Evolutionary conservation across 2,113 vertebrate species (phyloP), one percentile per base, ranked within the genome.

Genomic region (Haliaeetus leucogaster): DNA sequence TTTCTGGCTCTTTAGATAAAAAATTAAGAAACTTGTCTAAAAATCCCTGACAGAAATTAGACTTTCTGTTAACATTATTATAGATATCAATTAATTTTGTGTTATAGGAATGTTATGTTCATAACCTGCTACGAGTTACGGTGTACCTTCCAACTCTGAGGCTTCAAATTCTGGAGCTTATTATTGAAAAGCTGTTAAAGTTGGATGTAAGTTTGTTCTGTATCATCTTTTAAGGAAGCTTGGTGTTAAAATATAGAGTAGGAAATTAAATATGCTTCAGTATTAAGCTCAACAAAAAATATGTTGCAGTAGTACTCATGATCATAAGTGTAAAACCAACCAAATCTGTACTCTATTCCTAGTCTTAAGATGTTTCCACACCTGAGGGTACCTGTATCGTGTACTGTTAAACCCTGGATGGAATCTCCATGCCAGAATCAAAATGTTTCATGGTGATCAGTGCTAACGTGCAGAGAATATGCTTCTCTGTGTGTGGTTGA

Each of bases 101-200:
- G 34, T 97, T 96, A 18, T 73, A 99, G 99, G 99, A 99, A 94
- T 99, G 99, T 96, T 99, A 99, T 5, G 98, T 99, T 65, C 99
- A 99, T 97, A 99, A 99, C 96, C 94, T 99, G 55, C 96, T 99
- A 19, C 98, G 98, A 84, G 98, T 99, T 93, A 99, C 98, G 0
- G 97, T 99, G 6, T 99, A 99, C 94, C 97, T 99, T 62, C 99
- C 99, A 18, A 94, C 97, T 9, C 96, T 99, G 74, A 98, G 99
- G 62, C 98, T 97, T 97, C 99, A 99, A 23, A 97, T 99, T 36
- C 97, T 99, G 95, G 99, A 99, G 90, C 95, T 99, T 93, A 96
- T 99, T 93, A 66, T 99, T 83, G 99, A 99, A 94, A 99, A 98
- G 94, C 97, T 99, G 95, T 98, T 99, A 55, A 99, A 99, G 68